Evolutionary conservation across 2,888 invertebrate genomes (phyloP), one percentile per base, ranked within the genome.

Genomic region (Ctena decussata): DNA sequence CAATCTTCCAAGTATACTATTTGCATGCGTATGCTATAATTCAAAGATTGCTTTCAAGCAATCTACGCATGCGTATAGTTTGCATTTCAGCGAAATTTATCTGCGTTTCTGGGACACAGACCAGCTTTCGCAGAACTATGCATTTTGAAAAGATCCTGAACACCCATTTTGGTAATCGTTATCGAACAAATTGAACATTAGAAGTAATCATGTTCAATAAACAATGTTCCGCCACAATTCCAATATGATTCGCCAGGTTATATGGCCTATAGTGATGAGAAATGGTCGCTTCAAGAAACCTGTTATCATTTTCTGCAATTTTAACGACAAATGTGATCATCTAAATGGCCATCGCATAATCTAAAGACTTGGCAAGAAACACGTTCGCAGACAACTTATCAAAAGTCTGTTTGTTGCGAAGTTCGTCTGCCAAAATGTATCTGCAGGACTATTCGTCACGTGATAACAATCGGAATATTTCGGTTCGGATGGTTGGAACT

Each of bases 401-500:
- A 70, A 35, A 60, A 74, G 44, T 65, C 69, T 77, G 80, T 82
- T 78, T 83, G 74, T 73, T 69, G 71, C 82, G 32, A 73, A 81
- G 83, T 85, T 76, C 80, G 88, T 76, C 84, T 85, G 88, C 88
- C 88, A 88, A 35, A 73, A 76, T 57, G 76, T 76, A 85, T 88
- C 79, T 75, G 78, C 81, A 70, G 53, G 70, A 74, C 74, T 74
- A 88, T 84, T 74, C 83, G 85, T 88, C 88, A 85, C 85, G 85
- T 88, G 88, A 88, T 88, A 73, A 88, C 70, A 81, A 84, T 85
- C 88, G 85, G 83, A 84, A 85, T 76, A 77, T 69, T 73, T 81
- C 84, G 85, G 46, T 35, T 77, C 85, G 88, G 88, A 85, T 85
- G 88, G 85, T 46, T 88, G 82, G 71, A 88, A 70, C 79, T 88